Base-by-base conservation (phyloP, 92 coral and sea anemone species). In the Actinostola sp. region DNA sequence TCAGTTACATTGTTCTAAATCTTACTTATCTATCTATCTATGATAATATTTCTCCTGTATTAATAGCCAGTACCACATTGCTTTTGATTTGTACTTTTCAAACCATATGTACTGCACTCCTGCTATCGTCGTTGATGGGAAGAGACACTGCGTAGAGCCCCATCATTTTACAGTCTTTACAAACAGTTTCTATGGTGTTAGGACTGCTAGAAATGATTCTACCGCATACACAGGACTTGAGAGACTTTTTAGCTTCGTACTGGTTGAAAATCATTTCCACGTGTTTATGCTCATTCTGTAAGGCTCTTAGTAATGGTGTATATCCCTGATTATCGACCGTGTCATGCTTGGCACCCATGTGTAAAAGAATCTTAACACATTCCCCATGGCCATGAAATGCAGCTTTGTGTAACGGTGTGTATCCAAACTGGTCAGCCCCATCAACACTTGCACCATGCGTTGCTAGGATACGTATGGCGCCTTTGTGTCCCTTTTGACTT, bases 221-320 rank as follows among this genome's bases (percentile, higher is more conserved):
- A 6, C 81, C 81, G 24, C 81, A 75, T 23, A 50, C 46, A 52
- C 81, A 75, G 1, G 21, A 25, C 24, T 64, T 50, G 25, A 36
- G 27, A 7, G 72, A 41, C 31, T 60, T 46, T 15, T 43, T 42
- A 26, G 57, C 20, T 8, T 28, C 27, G 61, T 35, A 35, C 12
- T 64, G 26, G 2, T 8, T 50, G 21, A 75, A 28, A 1, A 64
- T 63, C 21, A 35, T 50, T 35, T 57, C 71, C 12, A 49, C 54
- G 33, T 75, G 38, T 41, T 63, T 51, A 49, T 75, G 63, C 17
- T 88, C 89, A 43, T 82, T 78, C 49, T 77, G 89, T 9, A 82
- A 63, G 8, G 96, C 92, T 46, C 96, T 79, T 62, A 81, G 65
- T 0, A 89, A 63, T 24, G 96, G 91, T 12, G 75, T 82, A 57